These are phyloP conservation scores for Channa striata DNA, from an alignment of 2,797 vertebrate genomes.

Conservation along the genomic window DNA sequence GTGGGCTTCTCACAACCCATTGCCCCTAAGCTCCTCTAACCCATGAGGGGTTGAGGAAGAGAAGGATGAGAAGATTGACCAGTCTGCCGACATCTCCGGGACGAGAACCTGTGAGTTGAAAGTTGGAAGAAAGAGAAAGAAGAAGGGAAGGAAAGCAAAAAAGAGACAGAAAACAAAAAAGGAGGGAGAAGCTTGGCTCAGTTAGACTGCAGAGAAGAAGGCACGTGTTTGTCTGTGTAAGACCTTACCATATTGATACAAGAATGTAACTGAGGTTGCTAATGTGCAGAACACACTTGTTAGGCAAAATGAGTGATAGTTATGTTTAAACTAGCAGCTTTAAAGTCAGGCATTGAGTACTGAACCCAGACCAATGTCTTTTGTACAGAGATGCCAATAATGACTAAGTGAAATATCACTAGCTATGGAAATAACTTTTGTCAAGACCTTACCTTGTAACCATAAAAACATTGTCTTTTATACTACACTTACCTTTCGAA, in stretches of 20 bases:
- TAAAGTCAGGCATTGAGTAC: constrained; percentile 17
- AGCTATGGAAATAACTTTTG: constrained; percentile 88
- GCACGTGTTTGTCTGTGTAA: constrained; percentile 92
- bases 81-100: constrained; percentile 69
- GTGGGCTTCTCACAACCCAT: constrained; percentile 82
- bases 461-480: constrained; percentile 45
- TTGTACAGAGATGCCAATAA: constrained; percentile 57
- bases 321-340: constrained; percentile 22
- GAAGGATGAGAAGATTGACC: constrained; percentile 78
- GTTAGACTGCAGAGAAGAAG: constrained; percentile 88
- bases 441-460: constrained; percentile 80
- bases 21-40: constrained; percentile 85
- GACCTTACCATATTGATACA: constrained; percentile 81
- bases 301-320: constrained; percentile 49
- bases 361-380: constrained; percentile 20
- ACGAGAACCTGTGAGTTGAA: constrained; percentile 83
- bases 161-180: constrained; percentile 81
- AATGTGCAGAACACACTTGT: constrained; percentile 85
- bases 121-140: constrained; percentile 77
- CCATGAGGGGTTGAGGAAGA: constrained; percentile 85
- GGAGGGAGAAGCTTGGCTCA: constrained; percentile 89
- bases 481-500: constrained; percentile 77
- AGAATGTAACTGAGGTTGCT: constrained; percentile 66
- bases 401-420: constrained; percentile 72
- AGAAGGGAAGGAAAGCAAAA: constrained; percentile 68